Base-by-base conservation (phyloP, 2,888 invertebrate species). In the Drosophila multiciliata region DNA sequence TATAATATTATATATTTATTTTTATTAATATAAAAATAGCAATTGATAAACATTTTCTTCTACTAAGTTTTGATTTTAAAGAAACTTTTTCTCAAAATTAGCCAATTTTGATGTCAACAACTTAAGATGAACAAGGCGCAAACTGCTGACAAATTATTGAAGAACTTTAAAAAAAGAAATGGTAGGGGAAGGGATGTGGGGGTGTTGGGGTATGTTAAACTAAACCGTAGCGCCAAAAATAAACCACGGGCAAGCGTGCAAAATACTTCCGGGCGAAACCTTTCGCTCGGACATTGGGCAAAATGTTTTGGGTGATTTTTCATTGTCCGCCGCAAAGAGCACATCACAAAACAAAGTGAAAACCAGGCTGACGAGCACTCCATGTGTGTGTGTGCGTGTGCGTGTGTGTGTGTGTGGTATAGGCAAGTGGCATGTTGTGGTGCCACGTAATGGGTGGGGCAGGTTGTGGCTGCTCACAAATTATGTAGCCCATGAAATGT, bases 301-400 rank as follows among this genome's bases (percentile, higher is more conserved):
- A 78, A 72, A 71, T 71, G 73, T 75, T 77, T 82, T 61, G 82
- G 80, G 83, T 90, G 90, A 90, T 89, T 89, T 89, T 89, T 89
- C 90, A 89, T 89, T 90, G 80, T 87, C 83, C 84, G 76, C 84
- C 81, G 78, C 82, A 84, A 68, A 83, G 78, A 83, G 78, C 80
- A 82, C 82, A 83, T 78, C 77, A 78, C 68, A 86, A 79, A 85
- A 85, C 82, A 87, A 86, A 87, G 83, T 88, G 84, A 83, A 87
- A 88, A 86, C 87, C 84, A 75, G 74, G 81, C 83, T 72, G 78
- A 64, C 75, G 71, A 15, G 15, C 45, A 7, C 45, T 58, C 71
- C 50, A 0, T 50, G 12, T 32, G 17, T 35, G 7, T n/a, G 48
- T 49, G 48, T 48, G 15, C 15, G 48, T 48, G 11, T 3, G 26